Base-by-base conservation (phyloP, 2,797 vertebrate species). In the Percopsis omiscomaycus region DNA sequence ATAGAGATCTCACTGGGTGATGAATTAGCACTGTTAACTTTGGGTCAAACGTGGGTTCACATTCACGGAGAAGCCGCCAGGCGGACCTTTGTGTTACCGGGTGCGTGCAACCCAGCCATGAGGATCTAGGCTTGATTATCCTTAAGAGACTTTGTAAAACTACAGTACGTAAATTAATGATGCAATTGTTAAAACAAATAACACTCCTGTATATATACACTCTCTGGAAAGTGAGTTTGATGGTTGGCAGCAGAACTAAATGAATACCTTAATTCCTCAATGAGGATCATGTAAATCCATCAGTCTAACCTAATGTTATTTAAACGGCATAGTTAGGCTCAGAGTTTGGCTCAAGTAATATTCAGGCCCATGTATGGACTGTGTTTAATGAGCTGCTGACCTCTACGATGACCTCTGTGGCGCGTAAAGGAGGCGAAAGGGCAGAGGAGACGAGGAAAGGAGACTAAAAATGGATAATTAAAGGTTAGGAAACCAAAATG, bases 401-500 rank as follows among this genome's bases (percentile, higher is more conserved):
- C 37, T 37, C 37, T 37, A 37, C 9, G 37, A 2, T 8, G 32
- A 37, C 2, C 37, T 37, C 9, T 37, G 9, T 37, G 37, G 37
- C 37, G 59, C 53, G 63, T 5, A 27, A 15, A 65, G n/a, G 6
- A 47, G 3, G 50, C 54, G 37, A 0, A 2, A 52, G 46, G 45
- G 13, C 52, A 16, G 47, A 45, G 13, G 37, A 56, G 6, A 13
- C n/a, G 16, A n/a, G 22, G 30, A 50, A n/a, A 44, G 9, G 16
- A 16, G 29, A 16, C 2, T 50, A 3, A 58, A 5, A 10, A 63
- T 32, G 3, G 30, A 5, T 29, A 45, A 16, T 10, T 55, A 52
- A 49, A 44, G 29, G 63, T 54, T 22, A 60, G 51, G 79, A 76
- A 79, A 84, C 80, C 61, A 57, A 30, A 32, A 59, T 15, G 42